These are phyloP conservation scores for Helogale parvula DNA, from an alignment of 2,113 vertebrate species.

Conservation along the genomic window DNA sequence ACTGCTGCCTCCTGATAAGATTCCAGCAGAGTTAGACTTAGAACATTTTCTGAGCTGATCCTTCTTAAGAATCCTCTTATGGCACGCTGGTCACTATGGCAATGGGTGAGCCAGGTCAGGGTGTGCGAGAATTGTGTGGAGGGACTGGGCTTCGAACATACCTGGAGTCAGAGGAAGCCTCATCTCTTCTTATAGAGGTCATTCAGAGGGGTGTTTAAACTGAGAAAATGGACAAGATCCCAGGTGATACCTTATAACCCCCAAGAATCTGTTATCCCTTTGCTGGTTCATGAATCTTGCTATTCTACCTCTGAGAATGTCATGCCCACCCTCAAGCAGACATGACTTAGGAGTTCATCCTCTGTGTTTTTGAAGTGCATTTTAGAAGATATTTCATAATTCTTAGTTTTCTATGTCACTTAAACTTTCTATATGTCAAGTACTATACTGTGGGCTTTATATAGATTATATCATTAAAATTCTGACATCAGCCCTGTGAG, in stretches of 20 bases:
- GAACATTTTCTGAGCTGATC: neutral
- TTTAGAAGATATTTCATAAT: conserved; percentile 24
- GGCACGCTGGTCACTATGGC: neutral
- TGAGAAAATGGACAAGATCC: neutral
- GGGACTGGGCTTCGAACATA: neutral
- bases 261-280: neutral
- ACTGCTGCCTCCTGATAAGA: neutral
- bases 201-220: neutral
- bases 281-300: neutral
- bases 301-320: neutral
- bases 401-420: neutral
- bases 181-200: neutral
- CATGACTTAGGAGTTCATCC: neutral
- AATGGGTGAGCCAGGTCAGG: neutral
- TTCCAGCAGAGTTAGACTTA: neutral
- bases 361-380: conserved; percentile 2
- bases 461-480: conserved; percentile 55
- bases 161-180: neutral
- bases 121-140: neutral
- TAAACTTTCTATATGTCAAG: conserved; percentile 3
- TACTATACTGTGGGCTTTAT: neutral
- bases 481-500: conserved; percentile 54
- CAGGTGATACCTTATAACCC: neutral
- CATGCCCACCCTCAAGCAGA: neutral
- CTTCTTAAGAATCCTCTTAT: neutral